Base-by-base conservation (phyloP, 2,797 vertebrate genomes). In the Eupleurogrammus muticus region DNA sequence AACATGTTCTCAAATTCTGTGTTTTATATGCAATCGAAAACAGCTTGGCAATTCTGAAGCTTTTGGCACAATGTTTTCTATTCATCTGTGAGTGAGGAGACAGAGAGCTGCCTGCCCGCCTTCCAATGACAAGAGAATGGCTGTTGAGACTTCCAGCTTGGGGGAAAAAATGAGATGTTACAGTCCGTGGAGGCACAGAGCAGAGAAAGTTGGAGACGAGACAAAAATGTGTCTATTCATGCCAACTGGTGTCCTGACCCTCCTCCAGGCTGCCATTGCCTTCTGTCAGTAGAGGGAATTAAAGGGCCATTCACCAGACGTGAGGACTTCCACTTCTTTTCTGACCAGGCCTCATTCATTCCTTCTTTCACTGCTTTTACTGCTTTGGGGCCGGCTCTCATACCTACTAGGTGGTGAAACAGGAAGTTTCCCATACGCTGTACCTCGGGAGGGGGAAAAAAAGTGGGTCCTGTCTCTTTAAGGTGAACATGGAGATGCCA, bases 191-290 rank as follows among this genome's bases (percentile, higher is more conserved):
- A 91, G 82, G 82, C 85, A 88, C 67, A 74, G 81, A 83, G 81
- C 75, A 86, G 84, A 90, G 89, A 89, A 91, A 93, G 89, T 89
- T 91, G 90, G 90, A 93, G 88, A 85, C 66, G 73, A 89, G 85
- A 91, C 90, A 93, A 92, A 92, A 93, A 93, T 92, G 90, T 92
- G 89, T 92, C 89, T 89, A 85, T 91, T 89, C 88, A 89, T 92
- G 90, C 88, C 90, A 91, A 92, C 89, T 90, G 88, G 89, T 92
- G 91, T 88, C 89, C 87, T 92, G 89, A 93, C 92, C 92, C 92
- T 92, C 89, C 90, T 91, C 86, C 87, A 74, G 92, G 89, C 92
- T 84, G 87, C 87, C 89, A 82, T 86, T 86, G 87, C 90, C 87
- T 91, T 91, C 90, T 92, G 92, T 92, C 89, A 87, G 84, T 81